Percentiles rank a stretch among this genome's conserved stretches.
phyloP scores from a whole-genome alignment of 1,140 invertebrate genomes.

The Drosophila gunungcola region DNA sequence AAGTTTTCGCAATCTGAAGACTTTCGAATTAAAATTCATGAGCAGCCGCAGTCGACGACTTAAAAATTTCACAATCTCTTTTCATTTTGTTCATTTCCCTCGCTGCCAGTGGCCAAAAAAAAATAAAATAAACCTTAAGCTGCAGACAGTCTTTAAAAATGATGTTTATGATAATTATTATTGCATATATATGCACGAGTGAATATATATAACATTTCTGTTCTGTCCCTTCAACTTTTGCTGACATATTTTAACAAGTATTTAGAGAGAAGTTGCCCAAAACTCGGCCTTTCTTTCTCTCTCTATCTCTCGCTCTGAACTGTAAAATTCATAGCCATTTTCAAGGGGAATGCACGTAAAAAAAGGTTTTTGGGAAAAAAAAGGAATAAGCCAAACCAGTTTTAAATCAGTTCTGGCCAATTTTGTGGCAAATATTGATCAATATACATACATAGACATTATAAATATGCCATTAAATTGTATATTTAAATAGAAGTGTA shows the following conservation, averaged over 20 bases:
- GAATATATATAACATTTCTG: slow-evolving; percentile 4
- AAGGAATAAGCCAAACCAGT: no score
- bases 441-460: no score
- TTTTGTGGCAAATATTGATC: no score
- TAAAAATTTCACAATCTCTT: slow-evolving; percentile 11
- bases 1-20: slow-evolving; percentile 41
- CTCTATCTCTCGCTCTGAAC: slow-evolving; percentile 28
- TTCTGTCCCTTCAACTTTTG: slow-evolving; percentile 14
- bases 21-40: slow-evolving; percentile 54
- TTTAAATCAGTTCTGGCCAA: no score
- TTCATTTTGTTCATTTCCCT: slow-evolving; percentile 17
- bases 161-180: slow-evolving; percentile 47
- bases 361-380: background rate
- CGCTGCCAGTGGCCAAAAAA: background rate
- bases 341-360: slow-evolving; percentile 18
- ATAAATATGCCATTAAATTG: no score
- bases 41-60: slow-evolving; percentile 10
- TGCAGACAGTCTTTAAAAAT: slow-evolving; percentile 37
- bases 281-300: slow-evolving; percentile 2
- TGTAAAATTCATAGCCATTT: slow-evolving; percentile 71
- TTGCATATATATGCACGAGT: slow-evolving; percentile 23
- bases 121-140: background rate
- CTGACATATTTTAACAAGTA: slow-evolving; percentile 58
- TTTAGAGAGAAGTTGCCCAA: slow-evolving; percentile 44
- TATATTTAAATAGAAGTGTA: background rate